phyloP scores from a whole-genome alignment of 2,113 vertebrate genomes.

The Lycocorax pyrrhopterus region DNA sequence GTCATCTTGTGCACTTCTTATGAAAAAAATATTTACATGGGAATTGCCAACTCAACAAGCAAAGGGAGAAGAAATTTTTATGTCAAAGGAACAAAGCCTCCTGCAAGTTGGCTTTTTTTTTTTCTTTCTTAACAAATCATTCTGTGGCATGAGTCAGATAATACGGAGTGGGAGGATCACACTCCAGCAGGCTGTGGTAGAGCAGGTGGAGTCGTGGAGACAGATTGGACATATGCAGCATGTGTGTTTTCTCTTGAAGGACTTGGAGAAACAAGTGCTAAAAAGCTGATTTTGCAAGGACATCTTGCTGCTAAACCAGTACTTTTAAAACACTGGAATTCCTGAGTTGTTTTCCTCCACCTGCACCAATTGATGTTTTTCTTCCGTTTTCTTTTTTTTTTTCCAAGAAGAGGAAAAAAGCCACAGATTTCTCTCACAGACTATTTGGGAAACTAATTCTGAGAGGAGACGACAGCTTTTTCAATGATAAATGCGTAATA shows the following conservation, averaged over 20 bases:
- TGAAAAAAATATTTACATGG: background rate
- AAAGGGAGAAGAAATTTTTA: background rate
- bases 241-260: background rate
- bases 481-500: background rate
- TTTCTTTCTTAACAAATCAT: background rate
- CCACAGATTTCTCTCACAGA: background rate
- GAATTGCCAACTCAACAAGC: background rate
- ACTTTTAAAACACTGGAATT: background rate
- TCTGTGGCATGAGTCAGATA: constrained; percentile 21
- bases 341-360: background rate
- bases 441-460: background rate
- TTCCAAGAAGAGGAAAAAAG: background rate
- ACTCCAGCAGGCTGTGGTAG: background rate
- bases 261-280: background rate
- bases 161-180: background rate
- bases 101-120: background rate
- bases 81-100: background rate
- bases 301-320: background rate
- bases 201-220: background rate
- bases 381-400: background rate
- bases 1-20: background rate
- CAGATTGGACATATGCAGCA: background rate
- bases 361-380: background rate
- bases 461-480: background rate
- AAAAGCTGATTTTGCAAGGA: background rate